These are phyloP conservation scores for Chrysolina oricalcia DNA, from an alignment of 2,888 invertebrate genomes.

Conservation along the genomic window DNA sequence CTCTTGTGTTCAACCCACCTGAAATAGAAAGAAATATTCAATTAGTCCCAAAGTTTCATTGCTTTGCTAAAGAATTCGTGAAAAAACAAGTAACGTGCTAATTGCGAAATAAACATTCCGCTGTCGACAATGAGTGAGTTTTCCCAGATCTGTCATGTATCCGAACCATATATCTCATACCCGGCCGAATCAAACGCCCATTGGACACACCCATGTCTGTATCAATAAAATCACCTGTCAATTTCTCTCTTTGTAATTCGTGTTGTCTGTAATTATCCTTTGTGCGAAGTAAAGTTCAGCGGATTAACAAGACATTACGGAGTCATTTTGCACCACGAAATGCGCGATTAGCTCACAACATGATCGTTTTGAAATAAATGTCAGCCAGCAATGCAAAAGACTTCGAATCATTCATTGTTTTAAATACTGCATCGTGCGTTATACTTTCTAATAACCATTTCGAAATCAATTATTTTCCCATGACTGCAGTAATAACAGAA, in stretches of 20 bases:
- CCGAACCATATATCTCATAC: not conserved
- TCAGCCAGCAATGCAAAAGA: conserved; percentile 2
- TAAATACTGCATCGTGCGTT: not conserved
- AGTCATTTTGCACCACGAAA: not conserved
- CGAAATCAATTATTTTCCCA: not conserved
- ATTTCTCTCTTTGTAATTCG: conserved; percentile 8
- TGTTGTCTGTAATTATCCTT: conserved; percentile 19
- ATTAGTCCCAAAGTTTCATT: no score
- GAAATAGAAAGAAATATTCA: no score
- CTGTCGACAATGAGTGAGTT: not conserved
- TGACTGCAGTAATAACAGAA: not conserved
- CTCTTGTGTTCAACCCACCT: no score
- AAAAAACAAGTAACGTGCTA: no score
- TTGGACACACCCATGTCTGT: conserved; percentile 7
- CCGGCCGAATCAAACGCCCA: not conserved
- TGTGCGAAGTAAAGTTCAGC: conserved; percentile 17
- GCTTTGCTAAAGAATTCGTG: no score
- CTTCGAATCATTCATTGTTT: conserved; percentile 9
- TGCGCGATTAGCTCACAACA: not conserved
- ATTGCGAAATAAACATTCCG: no score
- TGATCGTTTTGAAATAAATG: conserved; percentile 18
- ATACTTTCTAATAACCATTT: conserved; percentile 2
- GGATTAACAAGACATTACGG: conserved; percentile 13
- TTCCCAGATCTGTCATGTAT: conserved; percentile 2
- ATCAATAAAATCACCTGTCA: conserved; percentile 22